Conservation (phyloP, 92 coral and sea anemone species). For the Pocillopora meandrina region DNA sequence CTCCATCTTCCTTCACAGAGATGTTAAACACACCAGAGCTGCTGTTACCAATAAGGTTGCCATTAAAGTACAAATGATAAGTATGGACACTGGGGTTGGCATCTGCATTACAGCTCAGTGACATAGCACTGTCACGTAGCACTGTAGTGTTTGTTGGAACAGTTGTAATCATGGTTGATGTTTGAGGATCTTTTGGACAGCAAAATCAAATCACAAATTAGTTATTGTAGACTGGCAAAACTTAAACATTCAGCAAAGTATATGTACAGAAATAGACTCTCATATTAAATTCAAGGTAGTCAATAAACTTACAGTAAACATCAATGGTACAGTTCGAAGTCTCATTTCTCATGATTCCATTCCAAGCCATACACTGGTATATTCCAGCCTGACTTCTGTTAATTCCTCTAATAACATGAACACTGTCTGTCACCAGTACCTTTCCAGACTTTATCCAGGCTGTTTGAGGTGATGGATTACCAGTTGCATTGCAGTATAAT, state of each 20-base stretch:
- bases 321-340: constrained; percentile 21
- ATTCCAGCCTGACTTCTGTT: constrained; percentile 32
- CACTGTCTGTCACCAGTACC: not conserved
- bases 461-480: constrained; percentile 39
- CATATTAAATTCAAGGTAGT: not conserved
- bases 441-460: constrained; percentile 36
- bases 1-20: constrained; percentile 19
- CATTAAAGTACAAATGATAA: constrained; percentile 44
- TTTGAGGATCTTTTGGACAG: not conserved
- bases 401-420: constrained; percentile 9
- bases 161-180: not conserved
- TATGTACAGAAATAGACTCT: not conserved
- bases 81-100: constrained; percentile 44
- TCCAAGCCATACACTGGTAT: constrained; percentile 41
- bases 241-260: too few species aligned
- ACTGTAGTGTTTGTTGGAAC: constrained; percentile 18
- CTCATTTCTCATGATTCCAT: constrained; percentile 33
- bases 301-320: constrained; percentile 10
- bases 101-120: constrained; percentile 26
- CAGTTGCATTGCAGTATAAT: constrained; percentile 47
- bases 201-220: too few species aligned
- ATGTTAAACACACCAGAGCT: constrained; percentile 20
- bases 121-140: not conserved
- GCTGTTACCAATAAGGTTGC: constrained; percentile 12
- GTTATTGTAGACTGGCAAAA: too few species aligned